Base-by-base conservation (phyloP, 1,140 invertebrate genomes). In the Tetramorium alpestre region DNA sequence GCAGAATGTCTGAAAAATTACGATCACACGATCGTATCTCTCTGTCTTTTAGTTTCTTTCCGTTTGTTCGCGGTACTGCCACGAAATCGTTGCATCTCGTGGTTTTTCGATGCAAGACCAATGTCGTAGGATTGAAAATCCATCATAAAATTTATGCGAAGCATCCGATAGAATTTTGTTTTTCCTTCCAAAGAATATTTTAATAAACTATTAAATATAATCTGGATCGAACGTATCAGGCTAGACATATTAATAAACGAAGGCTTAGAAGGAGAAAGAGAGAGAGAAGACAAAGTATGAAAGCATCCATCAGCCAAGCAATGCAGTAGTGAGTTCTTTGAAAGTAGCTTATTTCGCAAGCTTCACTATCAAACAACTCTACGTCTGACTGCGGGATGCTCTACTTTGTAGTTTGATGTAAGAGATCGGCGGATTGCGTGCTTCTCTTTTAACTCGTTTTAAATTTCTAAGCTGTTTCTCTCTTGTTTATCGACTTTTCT, bases 1-100 rank as follows among this genome's bases (percentile, higher is more conserved):
- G 82, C 75, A 65, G 76, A 67, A 47, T 87, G 90, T 91, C 89
- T 56, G 85, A 91, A 91, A 91, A 91, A 91, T 91, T 91, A 88
- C 86, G 86, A 89, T 89, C 88, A 86, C 86, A 86, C 82, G 82
- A 88, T 87, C 86, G 18, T 85, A 67, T 80, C 86, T 28, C 65
- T 89, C 69, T 81, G 49, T 70, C 78, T 41, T 70, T 81, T 56
- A 22, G n/a, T 41, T 70, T 72, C 65, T 82, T 72, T 72, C 38
- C 28, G 38, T 72, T 72, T 82, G 65, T 72, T 44, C 25, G 65
- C 64, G 10, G 38, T 10, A 25, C 38, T 25, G 65, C 38, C 38
- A 56, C 78, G 51, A 44, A 72, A 82, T 51, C 51, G 5, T 25
- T 72, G 11, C 3, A 25, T 18, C 25, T 72, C 47, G 25, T 33